Conservation (phyloP, 2,797 vertebrate genomes). For the Anguilla marmorata region DNA sequence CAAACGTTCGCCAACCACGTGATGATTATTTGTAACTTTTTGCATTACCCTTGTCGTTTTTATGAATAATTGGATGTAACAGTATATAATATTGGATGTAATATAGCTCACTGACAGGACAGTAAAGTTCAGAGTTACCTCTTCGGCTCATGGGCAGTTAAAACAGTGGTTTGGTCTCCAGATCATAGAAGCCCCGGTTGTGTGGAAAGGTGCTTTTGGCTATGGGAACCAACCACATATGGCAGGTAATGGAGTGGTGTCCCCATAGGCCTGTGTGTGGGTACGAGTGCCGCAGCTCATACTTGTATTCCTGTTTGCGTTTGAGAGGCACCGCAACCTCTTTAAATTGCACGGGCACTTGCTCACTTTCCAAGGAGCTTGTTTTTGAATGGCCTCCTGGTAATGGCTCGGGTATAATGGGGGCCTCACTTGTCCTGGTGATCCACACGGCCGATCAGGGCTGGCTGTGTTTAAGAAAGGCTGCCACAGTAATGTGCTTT, state of each 20-base stretch:
- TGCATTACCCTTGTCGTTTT: background rate
- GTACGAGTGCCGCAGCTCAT: background rate
- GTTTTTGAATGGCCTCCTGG: background rate
- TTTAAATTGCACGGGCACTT: background rate
- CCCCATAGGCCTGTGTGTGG: background rate
- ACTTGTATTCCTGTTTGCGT: background rate
- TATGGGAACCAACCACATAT: background rate
- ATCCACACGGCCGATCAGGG: background rate
- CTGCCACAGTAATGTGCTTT: background rate
- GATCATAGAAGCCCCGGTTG: background rate
- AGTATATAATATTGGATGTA: background rate
- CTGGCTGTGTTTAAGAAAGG: background rate
- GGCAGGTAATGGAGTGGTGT: background rate
- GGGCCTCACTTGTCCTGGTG: background rate
- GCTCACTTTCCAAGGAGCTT: background rate
- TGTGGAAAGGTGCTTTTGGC: background rate
- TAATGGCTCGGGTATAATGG: background rate
- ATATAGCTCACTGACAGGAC: background rate
- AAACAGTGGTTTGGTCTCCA: background rate
- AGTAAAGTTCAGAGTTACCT: background rate
- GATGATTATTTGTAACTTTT: background rate
- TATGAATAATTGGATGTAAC: background rate
- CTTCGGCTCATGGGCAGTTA: background rate
- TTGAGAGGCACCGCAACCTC: background rate
- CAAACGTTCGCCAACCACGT: background rate